These are phyloP conservation scores for Chrysomela aeneicollis DNA, from an alignment of 2,888 invertebrate species.

Conservation along the genomic window DNA sequence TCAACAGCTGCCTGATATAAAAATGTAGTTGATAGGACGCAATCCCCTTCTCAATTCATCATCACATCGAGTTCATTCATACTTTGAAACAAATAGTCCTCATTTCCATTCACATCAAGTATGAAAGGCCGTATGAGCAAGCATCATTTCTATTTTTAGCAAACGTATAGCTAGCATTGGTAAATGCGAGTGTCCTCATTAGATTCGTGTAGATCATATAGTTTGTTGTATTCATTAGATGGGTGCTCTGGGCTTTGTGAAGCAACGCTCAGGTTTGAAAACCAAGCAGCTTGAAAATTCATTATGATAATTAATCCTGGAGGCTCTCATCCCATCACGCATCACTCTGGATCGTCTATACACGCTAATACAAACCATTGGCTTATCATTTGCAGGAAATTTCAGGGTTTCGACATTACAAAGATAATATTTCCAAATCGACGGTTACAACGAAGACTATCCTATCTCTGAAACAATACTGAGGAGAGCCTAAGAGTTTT, in stretches of 20 bases:
- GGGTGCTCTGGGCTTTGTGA: slow-evolving; percentile 27
- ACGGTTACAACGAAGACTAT: too few species aligned
- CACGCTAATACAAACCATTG: too few species aligned
- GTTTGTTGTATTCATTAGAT: slow-evolving; percentile 29
- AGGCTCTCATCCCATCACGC: neutral
- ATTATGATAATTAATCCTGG: slow-evolving; percentile 8
- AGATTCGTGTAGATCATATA: slow-evolving; percentile 27
- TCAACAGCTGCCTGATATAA: too few species aligned
- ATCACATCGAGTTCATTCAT: too few species aligned
- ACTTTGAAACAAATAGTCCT: neutral
- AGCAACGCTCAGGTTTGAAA: slow-evolving; percentile 21
- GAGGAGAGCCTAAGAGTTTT: too few species aligned
- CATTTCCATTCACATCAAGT: slow-evolving; percentile 25
- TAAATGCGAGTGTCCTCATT: slow-evolving; percentile 37
- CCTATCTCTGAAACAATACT: too few species aligned
- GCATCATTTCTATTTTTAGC: slow-evolving; percentile 29
- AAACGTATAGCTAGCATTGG: slow-evolving; percentile 7
- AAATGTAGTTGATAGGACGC: too few species aligned
- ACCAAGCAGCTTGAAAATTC: slow-evolving; percentile 27
- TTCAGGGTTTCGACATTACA: too few species aligned
- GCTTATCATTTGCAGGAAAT: too few species aligned
- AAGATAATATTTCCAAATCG: too few species aligned
- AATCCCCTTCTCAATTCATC: too few species aligned
- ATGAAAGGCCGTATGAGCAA: slow-evolving; percentile 19
- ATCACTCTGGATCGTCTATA: too few species aligned